A percentile compares a stretch with the other conserved stretches of the same genome.
Evolutionary conservation across 2,888 invertebrate species (phyloP).

Genomic region (Pristionchus exspectatus): DNA sequence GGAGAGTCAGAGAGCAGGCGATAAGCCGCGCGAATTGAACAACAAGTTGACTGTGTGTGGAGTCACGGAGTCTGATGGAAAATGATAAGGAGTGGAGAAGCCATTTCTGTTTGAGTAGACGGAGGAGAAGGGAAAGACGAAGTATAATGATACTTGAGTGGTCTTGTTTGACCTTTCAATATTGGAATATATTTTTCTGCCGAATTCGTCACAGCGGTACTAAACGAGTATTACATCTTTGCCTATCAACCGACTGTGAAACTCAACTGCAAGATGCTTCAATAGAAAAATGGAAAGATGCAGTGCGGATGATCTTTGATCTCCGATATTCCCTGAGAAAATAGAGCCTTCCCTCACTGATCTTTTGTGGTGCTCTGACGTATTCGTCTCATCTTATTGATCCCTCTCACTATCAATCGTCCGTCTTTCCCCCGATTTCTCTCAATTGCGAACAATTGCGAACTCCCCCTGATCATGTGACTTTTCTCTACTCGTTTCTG

Average conservation of each 20-base stretch:
- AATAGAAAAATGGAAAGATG: background rate
- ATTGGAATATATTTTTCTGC: too few species aligned
- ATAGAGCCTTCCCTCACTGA: background rate
- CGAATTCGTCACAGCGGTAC: background rate
- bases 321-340: background rate
- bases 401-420: background rate
- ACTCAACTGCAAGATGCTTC: background rate
- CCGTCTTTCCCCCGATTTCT: background rate
- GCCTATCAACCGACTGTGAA: background rate
- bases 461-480: constrained; percentile 17
- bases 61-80: background rate
- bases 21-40: background rate
- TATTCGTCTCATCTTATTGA: background rate
- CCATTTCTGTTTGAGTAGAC: background rate
- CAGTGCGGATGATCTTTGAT: background rate
- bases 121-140: background rate
- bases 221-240: background rate
- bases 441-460: constrained; percentile 18
- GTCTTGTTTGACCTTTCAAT: background rate
- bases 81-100: constrained; percentile 24
- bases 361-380: constrained; percentile 38
- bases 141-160: background rate
- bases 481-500: background rate
- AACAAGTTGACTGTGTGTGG: background rate
- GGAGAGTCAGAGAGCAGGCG: background rate